Percentiles rank a stretch among this genome's conserved stretches.
These are phyloP conservation scores for Ochropacha duplaris DNA, from an alignment of 2,888 invertebrate species.

Conservation along the genomic window DNA sequence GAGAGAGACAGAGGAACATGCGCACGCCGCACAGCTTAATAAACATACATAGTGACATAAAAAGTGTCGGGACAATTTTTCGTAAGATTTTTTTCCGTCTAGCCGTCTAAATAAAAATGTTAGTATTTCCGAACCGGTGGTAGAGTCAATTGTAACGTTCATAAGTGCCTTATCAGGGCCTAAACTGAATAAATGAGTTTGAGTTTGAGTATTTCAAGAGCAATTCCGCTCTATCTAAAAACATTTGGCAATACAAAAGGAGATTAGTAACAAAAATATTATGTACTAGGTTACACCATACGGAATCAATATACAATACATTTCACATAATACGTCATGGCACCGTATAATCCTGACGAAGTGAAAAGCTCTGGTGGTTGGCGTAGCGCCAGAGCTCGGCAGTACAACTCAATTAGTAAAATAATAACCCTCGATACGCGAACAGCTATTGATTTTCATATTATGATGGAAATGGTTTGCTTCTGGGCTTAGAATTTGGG, in stretches of 20 bases:
- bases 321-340: conserved; percentile 22
- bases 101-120: no score
- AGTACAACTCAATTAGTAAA: conserved; percentile 60
- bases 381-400: conserved; percentile 40
- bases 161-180: no score
- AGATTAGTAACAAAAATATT: not conserved
- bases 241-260: not conserved
- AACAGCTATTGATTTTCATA: conserved; percentile 42
- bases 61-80: no score
- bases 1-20: no score
- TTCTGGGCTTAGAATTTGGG: not conserved
- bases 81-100: no score
- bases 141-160: no score
- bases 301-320: conserved; percentile 49
- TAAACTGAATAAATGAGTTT: no score
- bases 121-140: no score
- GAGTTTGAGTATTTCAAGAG: not conserved
- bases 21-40: no score
- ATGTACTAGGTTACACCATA: conserved; percentile 28
- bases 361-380: conserved; percentile 56
- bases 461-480: conserved; percentile 15
- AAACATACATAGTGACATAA: no score
- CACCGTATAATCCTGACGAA: conserved; percentile 57
- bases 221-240: no score
- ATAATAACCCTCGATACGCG: conserved; percentile 44